These are phyloP conservation scores for Ophiothrix spiculata DNA, from an alignment of 35 echinoderm and acorn worm genomes.

Conservation along the genomic window DNA sequence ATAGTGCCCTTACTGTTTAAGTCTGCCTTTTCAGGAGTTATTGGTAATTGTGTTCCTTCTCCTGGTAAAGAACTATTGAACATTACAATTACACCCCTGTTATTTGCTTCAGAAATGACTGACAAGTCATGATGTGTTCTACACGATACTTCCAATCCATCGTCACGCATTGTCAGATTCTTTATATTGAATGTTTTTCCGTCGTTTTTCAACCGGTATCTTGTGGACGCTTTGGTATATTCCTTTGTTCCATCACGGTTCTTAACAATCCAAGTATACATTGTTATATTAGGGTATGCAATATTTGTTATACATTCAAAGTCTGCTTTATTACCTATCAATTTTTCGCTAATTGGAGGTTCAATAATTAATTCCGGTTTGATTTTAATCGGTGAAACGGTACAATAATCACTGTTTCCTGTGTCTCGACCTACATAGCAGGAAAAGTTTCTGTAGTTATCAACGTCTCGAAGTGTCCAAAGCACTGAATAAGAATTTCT, in stretches of 20 bases:
- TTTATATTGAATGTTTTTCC: not conserved
- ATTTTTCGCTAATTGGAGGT: not conserved
- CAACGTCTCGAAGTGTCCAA: not conserved
- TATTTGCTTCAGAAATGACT: not conserved
- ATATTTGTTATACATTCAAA: not conserved
- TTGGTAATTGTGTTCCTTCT: not conserved
- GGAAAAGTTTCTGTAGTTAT: not conserved
- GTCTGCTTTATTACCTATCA: not conserved
- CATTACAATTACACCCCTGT: not conserved
- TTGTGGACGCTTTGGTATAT: not conserved
- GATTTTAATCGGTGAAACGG: not conserved
- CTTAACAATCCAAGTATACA: not conserved
- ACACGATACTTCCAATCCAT: not conserved
- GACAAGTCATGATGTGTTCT: not conserved
- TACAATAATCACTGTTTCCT: not conserved
- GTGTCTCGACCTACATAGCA: not conserved
- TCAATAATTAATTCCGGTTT: not conserved
- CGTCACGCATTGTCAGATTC: not conserved
- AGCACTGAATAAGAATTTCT: not conserved
- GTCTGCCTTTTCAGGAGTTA: not conserved
- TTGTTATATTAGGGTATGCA: not conserved
- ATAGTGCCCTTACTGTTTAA: not conserved
- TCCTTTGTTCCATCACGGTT: not conserved
- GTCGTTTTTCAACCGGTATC: not conserved
- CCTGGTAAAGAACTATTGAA: no score